Evolutionary conservation across 2,888 invertebrate genomes (phyloP), one percentile per base, ranked within the genome.

Genomic region (Trypoxylon attenuatum): DNA sequence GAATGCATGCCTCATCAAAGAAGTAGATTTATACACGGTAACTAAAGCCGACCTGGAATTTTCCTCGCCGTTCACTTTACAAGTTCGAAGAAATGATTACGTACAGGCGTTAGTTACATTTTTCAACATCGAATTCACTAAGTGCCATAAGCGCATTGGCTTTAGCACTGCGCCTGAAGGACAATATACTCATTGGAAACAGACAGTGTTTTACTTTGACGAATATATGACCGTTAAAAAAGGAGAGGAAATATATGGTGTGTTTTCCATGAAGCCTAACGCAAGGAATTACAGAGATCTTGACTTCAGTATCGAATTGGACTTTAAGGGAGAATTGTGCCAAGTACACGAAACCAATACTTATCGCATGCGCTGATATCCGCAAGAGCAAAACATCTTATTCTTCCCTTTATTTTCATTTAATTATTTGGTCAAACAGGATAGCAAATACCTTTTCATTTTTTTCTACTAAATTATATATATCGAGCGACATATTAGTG

Each of bases 181-280:
- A 0, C 95, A 96, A 23, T 99, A 99, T 88, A 99, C 99, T 18
- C 99, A 99, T 88, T 99, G 99, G 99, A 99, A 99, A 88, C 98
- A 98, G 88, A 96, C 95, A 5, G 99, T 99, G 50, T 99, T 99
- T 89, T 99, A 99, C 87, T 93, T 99, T 80, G 95, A 97, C 84
- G 97, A 99, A 80, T 97, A 96, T 83, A 92, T 99, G 90, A 99
- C 99, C 1, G 97, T 96, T 27, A 98, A 98, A 87, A 96, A 96
- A 82, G 93, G 93, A 55, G 99, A 99, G 87, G 97, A 97, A 87
- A 93, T 99, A 61, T 92, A 91, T 51, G 99, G 99, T 21, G 92
- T 92, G 5, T 97, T 99, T 87, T 91, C 93, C 51, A 96, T 99
- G 94, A 94, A 94, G 77, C 99, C 98, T 42, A 99, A 99, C 89